These are phyloP conservation scores for Adelges cooleyi DNA, from an alignment of 1,140 invertebrate species.

Conservation along the genomic window DNA sequence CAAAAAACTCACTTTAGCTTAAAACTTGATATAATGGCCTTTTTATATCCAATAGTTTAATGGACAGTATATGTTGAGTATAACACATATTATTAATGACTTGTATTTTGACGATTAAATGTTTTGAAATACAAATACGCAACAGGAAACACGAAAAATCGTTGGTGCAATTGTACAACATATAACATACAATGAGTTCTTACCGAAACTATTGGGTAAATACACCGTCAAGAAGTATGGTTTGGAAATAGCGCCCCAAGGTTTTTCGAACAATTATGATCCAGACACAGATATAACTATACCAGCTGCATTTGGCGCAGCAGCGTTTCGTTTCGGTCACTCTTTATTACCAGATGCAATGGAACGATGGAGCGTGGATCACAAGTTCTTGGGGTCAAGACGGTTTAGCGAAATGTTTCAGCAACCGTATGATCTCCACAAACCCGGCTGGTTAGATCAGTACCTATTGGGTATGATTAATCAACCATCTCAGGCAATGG, in stretches of 20 bases:
- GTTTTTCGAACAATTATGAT: conserved; percentile 46
- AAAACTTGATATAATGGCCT: too few relatives aligned
- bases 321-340: conserved; percentile 52
- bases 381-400: conserved; percentile 32
- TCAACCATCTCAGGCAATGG: conserved; percentile 63
- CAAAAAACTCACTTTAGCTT: too few relatives aligned
- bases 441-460: conserved; percentile 65
- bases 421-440: conserved; percentile 47
- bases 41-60: too few relatives aligned
- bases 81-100: too few relatives aligned
- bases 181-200: conserved; percentile 76
- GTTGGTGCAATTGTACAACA: conserved; percentile 74
- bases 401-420: conserved; percentile 35
- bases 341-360: conserved; percentile 41
- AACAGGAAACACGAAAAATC: conserved; percentile 76
- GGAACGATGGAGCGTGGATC: conserved; percentile 32
- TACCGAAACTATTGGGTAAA: conserved; percentile 70
- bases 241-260: conserved; percentile 55
- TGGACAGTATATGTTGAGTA: too few relatives aligned
- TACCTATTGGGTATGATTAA: conserved; percentile 62
- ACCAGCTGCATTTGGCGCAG: conserved; percentile 52
- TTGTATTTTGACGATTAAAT: too few relatives aligned
- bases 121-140: too few relatives aligned
- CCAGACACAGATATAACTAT: conserved; percentile 48
- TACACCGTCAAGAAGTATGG: conserved; percentile 45